phyloP scores from a whole-genome alignment of 2,888 invertebrate genomes.

The Lasius fuliginosus region DNA sequence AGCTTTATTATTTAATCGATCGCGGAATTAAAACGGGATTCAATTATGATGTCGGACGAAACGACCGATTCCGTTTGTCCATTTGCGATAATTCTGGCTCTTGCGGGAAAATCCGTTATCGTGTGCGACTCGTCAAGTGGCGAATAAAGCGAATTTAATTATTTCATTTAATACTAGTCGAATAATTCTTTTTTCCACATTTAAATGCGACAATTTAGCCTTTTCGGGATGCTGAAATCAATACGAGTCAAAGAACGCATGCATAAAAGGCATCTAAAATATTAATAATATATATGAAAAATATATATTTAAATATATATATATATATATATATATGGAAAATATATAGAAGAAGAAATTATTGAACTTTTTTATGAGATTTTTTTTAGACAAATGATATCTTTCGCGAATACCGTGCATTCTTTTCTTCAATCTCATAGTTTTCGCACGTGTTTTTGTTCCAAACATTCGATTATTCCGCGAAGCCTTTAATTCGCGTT shows the following conservation, averaged over 20 bases:
- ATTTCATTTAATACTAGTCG: background rate
- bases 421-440: background rate
- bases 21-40: slow-evolving; percentile 53
- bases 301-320: no score
- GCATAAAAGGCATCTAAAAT: background rate
- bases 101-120: background rate
- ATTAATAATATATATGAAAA: background rate
- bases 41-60: slow-evolving; percentile 38
- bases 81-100: slow-evolving; percentile 18
- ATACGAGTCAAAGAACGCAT: background rate
- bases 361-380: background rate
- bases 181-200: background rate
- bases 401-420: background rate
- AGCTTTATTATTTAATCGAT: slow-evolving; percentile 57
- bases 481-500: slow-evolving; percentile 26
- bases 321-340: no score
- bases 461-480: slow-evolving; percentile 11
- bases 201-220: background rate
- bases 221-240: background rate
- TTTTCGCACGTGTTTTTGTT: background rate
- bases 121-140: background rate
- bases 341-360: background rate
- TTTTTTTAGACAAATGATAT: background rate
- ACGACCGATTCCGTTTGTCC: slow-evolving; percentile 12
- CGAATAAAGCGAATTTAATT: slow-evolving; percentile 2